phyloP scores from a whole-genome alignment of 2,888 invertebrate species.

The Xestobium rufovillosum region DNA sequence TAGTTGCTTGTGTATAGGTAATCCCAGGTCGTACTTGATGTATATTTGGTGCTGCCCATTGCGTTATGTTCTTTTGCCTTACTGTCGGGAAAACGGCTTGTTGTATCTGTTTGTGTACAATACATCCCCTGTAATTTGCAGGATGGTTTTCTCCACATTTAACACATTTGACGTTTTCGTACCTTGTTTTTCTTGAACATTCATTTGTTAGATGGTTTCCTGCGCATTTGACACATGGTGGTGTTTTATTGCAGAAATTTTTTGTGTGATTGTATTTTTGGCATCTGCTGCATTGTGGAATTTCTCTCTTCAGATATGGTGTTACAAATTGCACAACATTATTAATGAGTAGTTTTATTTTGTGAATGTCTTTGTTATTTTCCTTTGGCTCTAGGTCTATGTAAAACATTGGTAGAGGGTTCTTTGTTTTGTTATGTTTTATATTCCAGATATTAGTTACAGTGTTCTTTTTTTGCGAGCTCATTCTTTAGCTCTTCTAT shows the following conservation, averaged over 20 bases:
- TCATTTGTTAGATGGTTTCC: conserved; percentile 14
- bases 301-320: conserved; percentile 9
- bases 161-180: conserved; percentile 10
- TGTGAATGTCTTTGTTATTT: no score
- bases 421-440: no score
- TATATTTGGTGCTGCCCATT: no score
- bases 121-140: no score
- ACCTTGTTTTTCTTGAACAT: conserved; percentile 10
- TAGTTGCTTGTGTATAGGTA: conserved; percentile 8
- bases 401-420: no score
- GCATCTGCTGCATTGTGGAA: conserved; percentile 15
- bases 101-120: conserved; percentile 12
- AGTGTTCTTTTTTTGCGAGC: no score
- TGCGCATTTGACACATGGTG: conserved; percentile 16
- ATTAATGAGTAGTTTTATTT: no score
- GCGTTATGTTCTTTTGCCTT: conserved; percentile 8
- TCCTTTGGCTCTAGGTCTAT: no score
- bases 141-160: conserved; percentile 13
- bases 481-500: no score
- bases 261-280: conserved; percentile 17
- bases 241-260: conserved; percentile 11
- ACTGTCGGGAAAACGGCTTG: conserved; percentile 11
- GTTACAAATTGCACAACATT: conserved; percentile 5
- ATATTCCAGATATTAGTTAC: no score
- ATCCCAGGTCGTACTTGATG: conserved; percentile 7